These are phyloP conservation scores for Brenthis hecate DNA, from an alignment of 2,888 invertebrate genomes.

Conservation along the genomic window DNA sequence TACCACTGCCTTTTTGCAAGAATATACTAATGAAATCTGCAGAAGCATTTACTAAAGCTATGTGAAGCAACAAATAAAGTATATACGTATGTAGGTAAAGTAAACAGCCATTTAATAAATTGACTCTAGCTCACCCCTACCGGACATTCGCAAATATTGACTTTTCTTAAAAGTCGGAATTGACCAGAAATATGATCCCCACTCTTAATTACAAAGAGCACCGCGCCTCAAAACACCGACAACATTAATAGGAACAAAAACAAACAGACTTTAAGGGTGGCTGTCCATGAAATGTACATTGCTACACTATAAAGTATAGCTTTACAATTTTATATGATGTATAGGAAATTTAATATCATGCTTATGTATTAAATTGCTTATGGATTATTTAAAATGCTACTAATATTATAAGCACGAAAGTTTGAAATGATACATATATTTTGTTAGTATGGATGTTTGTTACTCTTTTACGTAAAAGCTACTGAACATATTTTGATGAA, in stretches of 20 bases:
- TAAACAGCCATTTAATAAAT: conserved; percentile 25
- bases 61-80: no score
- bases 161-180: conserved; percentile 29
- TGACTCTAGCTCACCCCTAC: conserved; percentile 26
- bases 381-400: no score
- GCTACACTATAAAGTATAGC: conserved; percentile 2
- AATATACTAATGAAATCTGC: no score
- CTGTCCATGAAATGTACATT: neutral
- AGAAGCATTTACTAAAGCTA: no score
- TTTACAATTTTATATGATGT: neutral
- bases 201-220: conserved; percentile 37
- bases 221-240: conserved; percentile 35
- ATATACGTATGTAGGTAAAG: neutral
- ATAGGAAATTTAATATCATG: neutral
- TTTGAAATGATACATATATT: no score
- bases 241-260: conserved; percentile 34
- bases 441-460: no score
- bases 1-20: no score
- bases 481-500: no score
- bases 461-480: no score
- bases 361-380: neutral
- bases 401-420: no score
- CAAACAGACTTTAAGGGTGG: conserved; percentile 23
- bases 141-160: conserved; percentile 38
- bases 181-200: conserved; percentile 35